These are phyloP conservation scores for Meloidogyne exigua DNA, from an alignment of 1,140 invertebrate species.

Conservation along the genomic window DNA sequence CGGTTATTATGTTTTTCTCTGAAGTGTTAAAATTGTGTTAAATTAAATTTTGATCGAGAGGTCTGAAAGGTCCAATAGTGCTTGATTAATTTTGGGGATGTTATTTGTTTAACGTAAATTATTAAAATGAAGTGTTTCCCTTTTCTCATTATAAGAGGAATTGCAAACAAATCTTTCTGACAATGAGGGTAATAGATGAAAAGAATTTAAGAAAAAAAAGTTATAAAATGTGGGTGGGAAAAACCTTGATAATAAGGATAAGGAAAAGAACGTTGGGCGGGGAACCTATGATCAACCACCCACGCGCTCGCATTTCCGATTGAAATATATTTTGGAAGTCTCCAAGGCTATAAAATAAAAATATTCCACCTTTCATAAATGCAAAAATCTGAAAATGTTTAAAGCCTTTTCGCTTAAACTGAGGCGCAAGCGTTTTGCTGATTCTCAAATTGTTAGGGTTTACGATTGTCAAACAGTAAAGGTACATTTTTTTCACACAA, in stretches of 20 bases:
- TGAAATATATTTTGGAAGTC: background rate
- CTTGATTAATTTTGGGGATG: background rate
- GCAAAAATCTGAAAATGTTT: constrained; percentile 5
- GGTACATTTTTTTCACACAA: background rate
- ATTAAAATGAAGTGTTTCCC: background rate
- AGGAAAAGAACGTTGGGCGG: background rate
- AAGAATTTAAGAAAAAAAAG: background rate
- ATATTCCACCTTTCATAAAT: background rate
- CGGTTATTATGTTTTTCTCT: background rate
- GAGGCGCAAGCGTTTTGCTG: constrained; percentile 13
- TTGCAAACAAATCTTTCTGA: background rate
- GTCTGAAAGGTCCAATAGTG: background rate
- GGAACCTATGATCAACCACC: background rate
- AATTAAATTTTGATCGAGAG: background rate
- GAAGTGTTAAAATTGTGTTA: background rate
- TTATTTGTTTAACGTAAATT: background rate
- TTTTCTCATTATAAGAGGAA: background rate
- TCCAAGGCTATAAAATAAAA: background rate
- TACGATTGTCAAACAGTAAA: background rate
- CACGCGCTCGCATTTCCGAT: background rate
- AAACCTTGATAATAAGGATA: background rate
- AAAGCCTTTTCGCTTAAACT: constrained; percentile 9
- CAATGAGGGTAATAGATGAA: background rate
- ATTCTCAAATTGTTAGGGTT: background rate
- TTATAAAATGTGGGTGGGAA: background rate